phyloP scores from a whole-genome alignment of 2,797 vertebrate species.

The Thunnus albacares region DNA sequence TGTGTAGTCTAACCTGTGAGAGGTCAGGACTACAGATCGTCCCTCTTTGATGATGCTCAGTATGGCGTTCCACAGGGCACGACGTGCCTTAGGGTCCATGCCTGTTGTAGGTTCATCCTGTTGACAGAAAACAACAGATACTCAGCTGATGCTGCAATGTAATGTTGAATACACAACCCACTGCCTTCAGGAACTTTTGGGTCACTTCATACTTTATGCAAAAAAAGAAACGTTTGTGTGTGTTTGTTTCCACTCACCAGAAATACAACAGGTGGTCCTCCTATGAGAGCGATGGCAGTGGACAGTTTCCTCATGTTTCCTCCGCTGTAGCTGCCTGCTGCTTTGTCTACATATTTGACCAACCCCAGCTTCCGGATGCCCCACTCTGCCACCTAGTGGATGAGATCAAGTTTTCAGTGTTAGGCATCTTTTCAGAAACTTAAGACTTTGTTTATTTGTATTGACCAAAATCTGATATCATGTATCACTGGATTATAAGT shows the following conservation, averaged over 20 bases:
- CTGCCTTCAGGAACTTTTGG: not conserved
- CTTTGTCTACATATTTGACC: conserved; percentile 89
- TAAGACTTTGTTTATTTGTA: not conserved
- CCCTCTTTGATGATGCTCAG: conserved; percentile 96
- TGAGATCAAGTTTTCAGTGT: not conserved
- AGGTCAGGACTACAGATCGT: conserved; percentile 97
- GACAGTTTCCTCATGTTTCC: conserved; percentile 98
- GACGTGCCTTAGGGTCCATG: conserved; percentile 97
- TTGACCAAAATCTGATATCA: not conserved
- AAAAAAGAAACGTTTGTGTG: not conserved
- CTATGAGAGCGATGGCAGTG: conserved; percentile 97
- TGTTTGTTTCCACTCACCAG: conserved; percentile 88
- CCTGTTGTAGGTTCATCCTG: conserved; percentile 99
- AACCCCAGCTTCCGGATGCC: conserved; percentile 91
- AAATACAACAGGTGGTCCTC: conserved; percentile 97
- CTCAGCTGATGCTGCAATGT: conserved; percentile 47
- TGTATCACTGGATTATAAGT: not conserved
- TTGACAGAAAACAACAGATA: conserved; percentile 41
- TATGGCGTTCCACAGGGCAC: conserved; percentile 97
- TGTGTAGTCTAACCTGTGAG: conserved; percentile 89
- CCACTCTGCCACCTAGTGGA: conserved; percentile 95
- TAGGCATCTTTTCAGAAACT: not conserved
- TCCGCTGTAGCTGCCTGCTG: conserved; percentile 95
- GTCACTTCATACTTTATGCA: not conserved
- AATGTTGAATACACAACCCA: not conserved